Evolutionary conservation across 1,140 invertebrate species (phyloP).

Genomic region (Rhynchophorus ferrugineus): DNA sequence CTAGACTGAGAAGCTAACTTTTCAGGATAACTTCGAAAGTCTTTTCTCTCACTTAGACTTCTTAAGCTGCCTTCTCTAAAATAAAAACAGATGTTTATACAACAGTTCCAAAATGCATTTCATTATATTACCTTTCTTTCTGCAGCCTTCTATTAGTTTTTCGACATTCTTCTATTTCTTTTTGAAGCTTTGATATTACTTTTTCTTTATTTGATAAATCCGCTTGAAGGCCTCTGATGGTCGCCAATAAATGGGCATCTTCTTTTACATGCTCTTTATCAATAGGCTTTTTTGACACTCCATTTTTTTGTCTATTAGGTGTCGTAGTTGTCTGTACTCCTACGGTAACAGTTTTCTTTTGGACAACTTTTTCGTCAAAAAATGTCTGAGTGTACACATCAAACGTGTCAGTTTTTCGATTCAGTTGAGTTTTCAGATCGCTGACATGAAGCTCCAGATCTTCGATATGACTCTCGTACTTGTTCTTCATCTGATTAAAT

Average conservation of each 20-base stretch:
- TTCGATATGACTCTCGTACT: slow-evolving; percentile 64
- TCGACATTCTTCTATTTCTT: slow-evolving; percentile 64
- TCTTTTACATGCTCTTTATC: slow-evolving; percentile 45
- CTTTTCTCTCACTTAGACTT: slow-evolving; percentile 36
- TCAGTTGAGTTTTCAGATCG: slow-evolving; percentile 37
- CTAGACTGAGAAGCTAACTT: slow-evolving; percentile 36
- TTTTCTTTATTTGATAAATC: slow-evolving; percentile 67
- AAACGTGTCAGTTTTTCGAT: slow-evolving; percentile 30
- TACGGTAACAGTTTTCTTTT: slow-evolving; percentile 32
- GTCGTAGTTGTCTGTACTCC: slow-evolving; percentile 26
- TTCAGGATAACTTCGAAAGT: slow-evolving; percentile 37
- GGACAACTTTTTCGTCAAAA: slow-evolving; percentile 27
- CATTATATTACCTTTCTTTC: slow-evolving; percentile 49
- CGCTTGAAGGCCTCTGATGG: slow-evolving; percentile 65
- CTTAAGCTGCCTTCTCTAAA: slow-evolving; percentile 48
- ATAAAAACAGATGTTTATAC: neutral
- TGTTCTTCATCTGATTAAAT: slow-evolving; percentile 65
- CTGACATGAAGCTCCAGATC: slow-evolving; percentile 59
- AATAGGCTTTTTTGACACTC: neutral
- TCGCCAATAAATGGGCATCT: slow-evolving; percentile 66
- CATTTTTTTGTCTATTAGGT: neutral
- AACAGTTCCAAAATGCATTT: neutral
- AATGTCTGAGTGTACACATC: slow-evolving; percentile 39
- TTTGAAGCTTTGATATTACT: slow-evolving; percentile 56
- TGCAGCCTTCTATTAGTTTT: slow-evolving; percentile 67